A percentile compares a stretch with the other conserved stretches of the same genome.
Conservation (phyloP, 1,140 invertebrate species). For the Antheraea pernyi region DNA sequence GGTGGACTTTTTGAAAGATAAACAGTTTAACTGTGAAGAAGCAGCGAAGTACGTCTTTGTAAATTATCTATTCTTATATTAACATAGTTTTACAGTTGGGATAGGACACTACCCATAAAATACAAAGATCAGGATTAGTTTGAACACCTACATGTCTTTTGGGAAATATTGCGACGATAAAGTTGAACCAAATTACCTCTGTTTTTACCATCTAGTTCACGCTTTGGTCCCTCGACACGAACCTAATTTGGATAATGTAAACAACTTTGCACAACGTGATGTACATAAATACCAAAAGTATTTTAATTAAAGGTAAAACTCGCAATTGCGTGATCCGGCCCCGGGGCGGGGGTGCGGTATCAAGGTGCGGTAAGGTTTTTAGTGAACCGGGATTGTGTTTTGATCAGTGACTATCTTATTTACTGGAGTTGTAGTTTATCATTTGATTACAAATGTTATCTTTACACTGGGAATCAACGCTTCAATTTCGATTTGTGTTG, state of each 20-base stretch:
- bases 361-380: neutral
- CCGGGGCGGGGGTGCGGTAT: too few relatives aligned
- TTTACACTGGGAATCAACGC: too few relatives aligned
- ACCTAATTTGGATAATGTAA: neutral
- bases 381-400: neutral
- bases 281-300: neutral
- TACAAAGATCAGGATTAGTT: too few relatives aligned
- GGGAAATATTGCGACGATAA: neutral
- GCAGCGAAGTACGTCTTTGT: too few relatives aligned
- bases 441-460: neutral
- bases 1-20: too few relatives aligned
- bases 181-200: neutral
- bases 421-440: neutral
- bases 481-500: too few relatives aligned
- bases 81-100: too few relatives aligned
- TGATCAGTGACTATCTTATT: too few relatives aligned
- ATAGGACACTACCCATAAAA: too few relatives aligned
- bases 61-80: too few relatives aligned
- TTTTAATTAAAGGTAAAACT: constrained; percentile 5
- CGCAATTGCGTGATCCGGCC: neutral
- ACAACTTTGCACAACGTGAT: neutral
- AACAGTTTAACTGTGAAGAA: too few relatives aligned
- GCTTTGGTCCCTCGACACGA: neutral
- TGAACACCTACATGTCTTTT: neutral
- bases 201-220: neutral